Base-by-base conservation (phyloP, 2,113 vertebrate genomes). In the Mungos mungo region DNA sequence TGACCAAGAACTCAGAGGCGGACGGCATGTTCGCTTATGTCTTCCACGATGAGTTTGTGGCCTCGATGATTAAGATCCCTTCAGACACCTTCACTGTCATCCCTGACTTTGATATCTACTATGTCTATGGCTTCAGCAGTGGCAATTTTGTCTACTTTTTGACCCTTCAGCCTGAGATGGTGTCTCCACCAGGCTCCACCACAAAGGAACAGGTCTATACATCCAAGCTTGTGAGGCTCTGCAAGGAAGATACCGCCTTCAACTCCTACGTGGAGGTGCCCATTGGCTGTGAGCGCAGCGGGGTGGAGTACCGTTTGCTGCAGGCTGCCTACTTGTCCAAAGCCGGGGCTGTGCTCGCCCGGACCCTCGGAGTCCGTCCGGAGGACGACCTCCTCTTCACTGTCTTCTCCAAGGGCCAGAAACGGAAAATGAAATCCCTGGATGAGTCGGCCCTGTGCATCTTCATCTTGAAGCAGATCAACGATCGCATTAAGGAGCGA, bases 31-130 rank as follows among this genome's bases (percentile, higher is more conserved):
- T 99, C 35, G 99, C 99, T 0, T 99, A 99, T 0, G 99, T 99
- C 98, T 99, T 99, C 98, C 99, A 99, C 0, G 99, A 99, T 0
- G 99, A 99, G 97, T 99, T 99, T 98, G 99, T 99, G 97, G 99
- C 99, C 45, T 99, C 99, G 0, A 99, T 99, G 99, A 99, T 99
- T 97, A 99, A 99, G 97, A 99, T 99, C 98, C 99, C 99, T 1
- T 99, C 99, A 0, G 99, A 99, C 72, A 99, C 99, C 8, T 99
- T 99, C 95, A 99, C 99, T 0, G 99, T 99, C 86, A 99, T 99
- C 98, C 99, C 99, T 0, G 99, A 99, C 98, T 99, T 99, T 29
- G 99, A 99, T 82, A 99, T 99, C 93, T 99, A 99, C 98, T 99
- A 99, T 45, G 99, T 99, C 96, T 99, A 99, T 1, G 99, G 99